Base-by-base conservation (phyloP, 37 sponge, comb jelly and placozoan species). In the Dysidea cf. avara region DNA sequence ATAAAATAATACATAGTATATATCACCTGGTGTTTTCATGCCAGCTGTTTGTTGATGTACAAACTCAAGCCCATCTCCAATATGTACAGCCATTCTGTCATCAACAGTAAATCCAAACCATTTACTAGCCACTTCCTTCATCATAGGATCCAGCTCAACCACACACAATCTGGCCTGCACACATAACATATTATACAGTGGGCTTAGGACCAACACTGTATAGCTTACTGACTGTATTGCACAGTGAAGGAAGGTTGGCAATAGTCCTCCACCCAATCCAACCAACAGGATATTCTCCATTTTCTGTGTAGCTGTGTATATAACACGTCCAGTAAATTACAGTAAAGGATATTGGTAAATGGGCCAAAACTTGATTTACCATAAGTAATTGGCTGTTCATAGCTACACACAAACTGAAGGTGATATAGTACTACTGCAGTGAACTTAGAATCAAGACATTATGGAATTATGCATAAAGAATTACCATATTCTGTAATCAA, bases 191-290 rank as follows among this genome's bases (percentile, higher is more conserved):
- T 17, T 17, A 54, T 25, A 54, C 56, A 7, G 6, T n/a, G n/a
- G n/a, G n/a, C n/a, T 4, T 18, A 47, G 49, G 0, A 65, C 56
- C 1, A 7, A 33, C 1, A 33, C 20, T 29, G 62, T 18, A 30
- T 18, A 18, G 36, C 32, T 63, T 39, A 34, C 40, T n/a, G 21
- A 46, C 6, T 67, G 3, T 48, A 39, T 32, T 49, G 53, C 71
- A 54, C 56, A 13, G 36, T 75, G 51, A 32, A 93, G 81, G 58
- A 61, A 93, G 38, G 36, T 71, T 18, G 81, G 75, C 5, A 93
- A 79, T 30, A 77, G 60, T 25, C 94, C 94, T n/a, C 94, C 94
- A 21, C 94, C 94, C 22, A 93, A 64, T 22, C 94, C 94, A 58
- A 93, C 58, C 21, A 89, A 25, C 30, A 93, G 66, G 26, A 75